Evolutionary conservation across 2,888 invertebrate species (phyloP), one percentile per base, ranked within the genome.

Genomic region (Amitus sp.): DNA sequence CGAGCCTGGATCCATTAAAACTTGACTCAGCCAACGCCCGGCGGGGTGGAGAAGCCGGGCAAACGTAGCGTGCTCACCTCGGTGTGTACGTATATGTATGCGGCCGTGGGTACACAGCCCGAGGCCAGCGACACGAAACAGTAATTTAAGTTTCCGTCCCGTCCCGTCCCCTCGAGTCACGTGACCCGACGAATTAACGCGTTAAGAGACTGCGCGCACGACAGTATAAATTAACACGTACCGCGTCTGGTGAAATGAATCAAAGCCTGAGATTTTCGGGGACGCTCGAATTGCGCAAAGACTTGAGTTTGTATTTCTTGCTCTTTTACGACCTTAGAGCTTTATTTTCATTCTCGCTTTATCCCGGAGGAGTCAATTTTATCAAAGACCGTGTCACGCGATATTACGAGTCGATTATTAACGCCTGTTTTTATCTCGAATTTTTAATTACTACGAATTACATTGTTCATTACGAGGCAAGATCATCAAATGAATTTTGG

Each of bases 121-220:
- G 69, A 64, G 67, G 67, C 66, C 68, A 55, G 67, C 61, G 73
- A 73, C 75, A 75, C 74, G 73, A 71, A 73, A 73, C 72, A 70
- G 75, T 73, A 75, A 75, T 75, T 76, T 75, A 73, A 75, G 75
- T 74, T 75, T 73, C 73, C 71, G 72, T 66, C 50, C 48, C 68
- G 69, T 42, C 34, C 13, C 33, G n/a, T n/a, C 43, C 15, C 33
- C 39, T 49, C 39, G 58, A 63, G 65, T 73, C 73, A 73, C 75
- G 74, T 74, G 72, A 74, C 72, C 70, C 63, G 62, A 68, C 70
- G 72, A 72, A 75, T 75, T 75, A 75, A 75, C 76, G 72, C 73
- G 74, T 75, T 74, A 70, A 69, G 67, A 66, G 68, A 48, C 56
- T 47, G 50, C 62, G 43, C 63, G 62, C 57, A 49, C 62, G 62